A percentile compares a stretch with the other conserved stretches of the same genome.
Evolutionary conservation across 2,113 vertebrate genomes (phyloP).

Genomic region (Actinemys pallida): DNA sequence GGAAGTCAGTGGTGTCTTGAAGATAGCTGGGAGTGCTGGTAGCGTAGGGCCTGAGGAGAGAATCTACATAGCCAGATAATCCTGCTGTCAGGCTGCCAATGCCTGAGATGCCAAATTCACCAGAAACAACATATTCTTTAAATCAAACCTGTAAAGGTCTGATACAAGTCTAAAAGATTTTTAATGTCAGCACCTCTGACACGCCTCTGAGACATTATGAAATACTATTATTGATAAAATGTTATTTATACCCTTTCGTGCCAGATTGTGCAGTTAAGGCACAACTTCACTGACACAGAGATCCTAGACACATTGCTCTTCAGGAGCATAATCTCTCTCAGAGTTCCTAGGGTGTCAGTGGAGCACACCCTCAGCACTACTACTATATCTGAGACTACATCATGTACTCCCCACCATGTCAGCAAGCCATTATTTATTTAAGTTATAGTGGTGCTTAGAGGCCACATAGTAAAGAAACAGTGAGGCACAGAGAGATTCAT

Average conservation of each 20-base stretch:
- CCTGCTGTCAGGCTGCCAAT: too few relatives aligned
- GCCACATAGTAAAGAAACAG: background rate
- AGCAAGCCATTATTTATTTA: background rate
- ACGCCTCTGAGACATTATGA: background rate
- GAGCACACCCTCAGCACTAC: background rate
- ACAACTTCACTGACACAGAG: background rate
- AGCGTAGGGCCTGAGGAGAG: too few relatives aligned
- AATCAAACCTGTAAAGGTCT: background rate
- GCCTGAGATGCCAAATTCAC: background rate
- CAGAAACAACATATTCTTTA: background rate
- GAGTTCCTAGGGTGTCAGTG: background rate
- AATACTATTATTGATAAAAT: background rate
- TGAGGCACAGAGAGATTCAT: background rate
- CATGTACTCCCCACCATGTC: background rate
- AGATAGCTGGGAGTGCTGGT: too few relatives aligned
- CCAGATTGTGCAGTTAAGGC: background rate
- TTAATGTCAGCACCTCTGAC: background rate
- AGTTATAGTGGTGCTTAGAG: background rate
- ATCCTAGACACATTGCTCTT: background rate
- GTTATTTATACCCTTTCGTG: background rate
- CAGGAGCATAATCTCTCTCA: background rate
- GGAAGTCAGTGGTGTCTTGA: too few relatives aligned
- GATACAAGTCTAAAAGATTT: background rate
- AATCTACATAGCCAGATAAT: too few relatives aligned
- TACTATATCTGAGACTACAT: background rate